Evolutionary conservation across 1,140 invertebrate species (phyloP).

Genomic region (Helicoverpa armigera): DNA sequence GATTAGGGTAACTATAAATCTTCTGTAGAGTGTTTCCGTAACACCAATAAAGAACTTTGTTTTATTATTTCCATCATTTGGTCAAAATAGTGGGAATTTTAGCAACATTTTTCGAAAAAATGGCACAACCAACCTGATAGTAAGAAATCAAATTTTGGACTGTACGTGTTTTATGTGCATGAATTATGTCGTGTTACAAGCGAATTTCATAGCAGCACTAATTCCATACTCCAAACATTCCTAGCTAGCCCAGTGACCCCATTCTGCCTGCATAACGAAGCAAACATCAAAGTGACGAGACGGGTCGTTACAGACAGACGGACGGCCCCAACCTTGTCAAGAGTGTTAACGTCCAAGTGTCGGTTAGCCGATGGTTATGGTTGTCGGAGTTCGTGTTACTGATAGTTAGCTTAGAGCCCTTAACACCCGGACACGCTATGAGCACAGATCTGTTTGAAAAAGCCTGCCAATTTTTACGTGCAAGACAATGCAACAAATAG

Average conservation of each 20-base stretch:
- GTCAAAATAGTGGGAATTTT: too few species aligned
- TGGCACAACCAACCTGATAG: background rate
- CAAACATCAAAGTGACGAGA: constrained; percentile 28
- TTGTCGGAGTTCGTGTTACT: background rate
- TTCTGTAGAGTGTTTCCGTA: too few species aligned
- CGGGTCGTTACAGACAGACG: background rate
- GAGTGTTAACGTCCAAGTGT: constrained; percentile 8
- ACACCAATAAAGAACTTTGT: too few species aligned
- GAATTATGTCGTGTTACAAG: background rate
- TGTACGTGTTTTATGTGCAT: too few species aligned
- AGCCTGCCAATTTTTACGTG: too few species aligned
- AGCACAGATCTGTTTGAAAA: too few species aligned
- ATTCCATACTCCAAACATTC: background rate
- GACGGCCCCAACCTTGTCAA: constrained; percentile 16
- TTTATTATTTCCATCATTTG: too few species aligned
- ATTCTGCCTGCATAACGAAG: constrained; percentile 11
- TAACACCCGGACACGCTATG: too few species aligned
- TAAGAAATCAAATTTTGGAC: too few species aligned
- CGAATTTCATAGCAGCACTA: background rate
- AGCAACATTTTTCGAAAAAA: background rate
- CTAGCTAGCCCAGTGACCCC: background rate
- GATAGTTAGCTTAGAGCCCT: background rate
- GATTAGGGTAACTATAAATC: too few species aligned
- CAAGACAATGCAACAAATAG: too few species aligned
- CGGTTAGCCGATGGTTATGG: background rate